Evolutionary conservation across 2,113 vertebrate genomes (phyloP).

Genomic region (Xenotilapia leptura): DNA sequence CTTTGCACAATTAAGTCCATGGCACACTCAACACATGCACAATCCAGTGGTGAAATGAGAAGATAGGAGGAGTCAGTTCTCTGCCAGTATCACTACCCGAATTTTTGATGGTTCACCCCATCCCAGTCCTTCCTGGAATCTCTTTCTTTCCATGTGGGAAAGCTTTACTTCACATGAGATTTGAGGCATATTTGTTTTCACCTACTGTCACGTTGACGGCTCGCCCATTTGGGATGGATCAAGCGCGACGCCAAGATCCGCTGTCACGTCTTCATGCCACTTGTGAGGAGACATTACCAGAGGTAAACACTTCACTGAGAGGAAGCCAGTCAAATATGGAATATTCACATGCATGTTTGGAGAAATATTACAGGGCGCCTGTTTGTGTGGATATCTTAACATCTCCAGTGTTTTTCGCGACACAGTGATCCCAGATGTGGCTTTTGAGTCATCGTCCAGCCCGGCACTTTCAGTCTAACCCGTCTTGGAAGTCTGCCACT

Average conservation of each 20-base stretch:
- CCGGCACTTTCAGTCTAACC: slow-evolving; percentile 18
- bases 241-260: not conserved
- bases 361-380: not conserved
- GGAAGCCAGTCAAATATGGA: slow-evolving; percentile 8
- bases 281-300: slow-evolving; percentile 16
- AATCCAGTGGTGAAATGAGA: not conserved
- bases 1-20: not conserved
- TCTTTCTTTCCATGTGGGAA: slow-evolving; percentile 39
- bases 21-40: not conserved
- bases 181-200: slow-evolving; percentile 33
- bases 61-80: not conserved
- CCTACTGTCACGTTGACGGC: slow-evolving; percentile 37
- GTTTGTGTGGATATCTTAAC: slow-evolving; percentile 21
- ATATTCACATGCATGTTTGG: slow-evolving; percentile 31
- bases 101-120: slow-evolving; percentile 23
- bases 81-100: slow-evolving; percentile 16
- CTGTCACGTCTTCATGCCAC: slow-evolving; percentile 39
- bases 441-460: slow-evolving; percentile 34
- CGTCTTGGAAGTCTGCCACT: slow-evolving; percentile 28
- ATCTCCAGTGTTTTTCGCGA: slow-evolving; percentile 30
- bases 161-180: slow-evolving; percentile 28
- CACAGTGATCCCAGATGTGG: slow-evolving; percentile 51
- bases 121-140: slow-evolving; percentile 24
- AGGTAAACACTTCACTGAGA: slow-evolving; percentile 8
- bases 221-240: slow-evolving; percentile 15